Percentiles rank a stretch among this genome's conserved stretches.
phyloP scores from a whole-genome alignment of 2,888 invertebrate genomes.

The Lucinisca nassula region DNA sequence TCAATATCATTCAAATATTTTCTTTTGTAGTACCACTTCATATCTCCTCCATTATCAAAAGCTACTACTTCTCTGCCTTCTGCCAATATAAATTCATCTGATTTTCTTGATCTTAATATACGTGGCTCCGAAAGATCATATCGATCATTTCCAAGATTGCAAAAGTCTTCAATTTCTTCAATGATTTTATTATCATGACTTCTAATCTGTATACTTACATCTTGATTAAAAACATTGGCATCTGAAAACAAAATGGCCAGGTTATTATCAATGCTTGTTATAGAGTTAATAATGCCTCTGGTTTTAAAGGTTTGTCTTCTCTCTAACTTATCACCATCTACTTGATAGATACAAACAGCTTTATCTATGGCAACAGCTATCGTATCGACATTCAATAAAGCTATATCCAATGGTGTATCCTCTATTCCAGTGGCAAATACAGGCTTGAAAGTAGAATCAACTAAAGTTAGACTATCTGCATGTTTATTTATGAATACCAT shows the following conservation, averaged over 20 bases:
- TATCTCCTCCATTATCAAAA: neutral
- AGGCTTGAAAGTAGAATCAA: neutral
- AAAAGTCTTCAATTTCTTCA: neutral
- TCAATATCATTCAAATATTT: neutral
- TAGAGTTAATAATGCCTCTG: neutral
- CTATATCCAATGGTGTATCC: neutral
- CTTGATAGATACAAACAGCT: neutral
- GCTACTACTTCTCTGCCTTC: neutral
- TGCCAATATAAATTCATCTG: neutral
- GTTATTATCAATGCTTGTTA: neutral
- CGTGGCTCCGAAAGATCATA: neutral
- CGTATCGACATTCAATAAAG: neutral
- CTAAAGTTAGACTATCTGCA: neutral
- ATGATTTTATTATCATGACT: no score
- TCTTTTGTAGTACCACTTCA: neutral
- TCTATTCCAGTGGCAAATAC: neutral
- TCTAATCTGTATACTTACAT: neutral
- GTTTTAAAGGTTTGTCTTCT: neutral
- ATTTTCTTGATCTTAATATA: neutral
- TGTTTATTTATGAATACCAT: neutral
- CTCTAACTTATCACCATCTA: neutral
- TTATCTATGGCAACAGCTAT: neutral
- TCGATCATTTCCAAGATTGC: neutral
- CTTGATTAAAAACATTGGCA: neutral
- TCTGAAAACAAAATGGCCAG: neutral